These are phyloP conservation scores for Macrotrachela quadricornifera DNA, from an alignment of 1,140 invertebrate species.

Conservation along the genomic window DNA sequence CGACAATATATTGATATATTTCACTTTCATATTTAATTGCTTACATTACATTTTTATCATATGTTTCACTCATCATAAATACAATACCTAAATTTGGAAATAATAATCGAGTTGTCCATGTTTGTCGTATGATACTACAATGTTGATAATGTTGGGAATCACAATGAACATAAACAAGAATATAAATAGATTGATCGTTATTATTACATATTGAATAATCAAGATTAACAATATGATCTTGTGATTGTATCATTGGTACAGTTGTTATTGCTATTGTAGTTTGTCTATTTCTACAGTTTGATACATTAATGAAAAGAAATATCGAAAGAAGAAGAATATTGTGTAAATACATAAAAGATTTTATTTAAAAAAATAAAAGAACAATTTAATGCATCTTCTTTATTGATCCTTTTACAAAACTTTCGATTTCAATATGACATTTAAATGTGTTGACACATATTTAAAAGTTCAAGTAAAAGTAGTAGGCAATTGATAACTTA, in stretches of 20 bases:
- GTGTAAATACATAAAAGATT: too few species aligned
- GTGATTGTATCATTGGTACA: background rate
- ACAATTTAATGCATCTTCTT: too few species aligned
- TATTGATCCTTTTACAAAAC: too few species aligned
- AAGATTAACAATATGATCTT: background rate
- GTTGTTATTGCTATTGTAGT: background rate
- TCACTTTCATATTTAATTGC: too few species aligned
- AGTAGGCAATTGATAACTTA: too few species aligned
- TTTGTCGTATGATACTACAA: background rate
- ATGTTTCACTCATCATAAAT: background rate
- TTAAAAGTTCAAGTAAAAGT: too few species aligned
- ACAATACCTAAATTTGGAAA: background rate
- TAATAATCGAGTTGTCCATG: background rate
- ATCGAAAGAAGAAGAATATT: too few species aligned
- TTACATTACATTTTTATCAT: background rate
- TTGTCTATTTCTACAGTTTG: too few species aligned
- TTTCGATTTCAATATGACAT: too few species aligned
- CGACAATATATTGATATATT: constrained; percentile 23
- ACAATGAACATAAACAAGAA: background rate
- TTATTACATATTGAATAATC: background rate
- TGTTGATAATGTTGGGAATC: background rate
- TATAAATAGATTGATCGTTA: background rate
- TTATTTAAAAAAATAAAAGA: too few species aligned
- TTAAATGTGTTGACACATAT: too few species aligned
- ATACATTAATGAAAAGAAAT: too few species aligned